Conservation (phyloP, 30 jellyfish, hydroid and myxozoan species). For the Turritopsis rubra region DNA sequence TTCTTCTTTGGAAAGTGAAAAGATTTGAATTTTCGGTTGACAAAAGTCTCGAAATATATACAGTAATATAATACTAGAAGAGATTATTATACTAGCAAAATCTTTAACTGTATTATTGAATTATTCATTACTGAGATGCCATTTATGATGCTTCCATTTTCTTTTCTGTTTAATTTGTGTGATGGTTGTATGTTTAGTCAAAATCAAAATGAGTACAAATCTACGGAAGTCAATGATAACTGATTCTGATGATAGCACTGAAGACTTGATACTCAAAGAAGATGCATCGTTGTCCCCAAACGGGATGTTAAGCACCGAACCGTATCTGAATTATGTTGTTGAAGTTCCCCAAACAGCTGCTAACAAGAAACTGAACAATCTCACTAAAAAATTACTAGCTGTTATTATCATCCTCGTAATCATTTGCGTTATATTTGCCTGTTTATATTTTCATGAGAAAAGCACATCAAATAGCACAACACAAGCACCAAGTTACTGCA, state of each 20-base stretch:
- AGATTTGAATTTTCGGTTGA: too few species aligned
- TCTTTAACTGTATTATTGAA: not conserved
- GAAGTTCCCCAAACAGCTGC: conserved; percentile 12
- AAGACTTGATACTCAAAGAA: conserved; percentile 39
- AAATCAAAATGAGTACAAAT: not conserved
- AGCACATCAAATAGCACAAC: not conserved
- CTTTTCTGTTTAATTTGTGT: not conserved
- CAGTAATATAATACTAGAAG: too few species aligned
- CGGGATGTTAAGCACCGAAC: conserved; percentile 13
- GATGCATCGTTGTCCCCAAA: not conserved
- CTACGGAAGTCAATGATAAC: not conserved
- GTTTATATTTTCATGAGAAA: conserved; percentile 15
- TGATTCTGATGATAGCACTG: conserved; percentile 55
- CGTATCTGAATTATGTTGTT: conserved; percentile 22
- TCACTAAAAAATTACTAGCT: not conserved
- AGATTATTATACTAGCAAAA: too few species aligned
- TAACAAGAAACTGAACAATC: not conserved
- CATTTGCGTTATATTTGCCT: not conserved
- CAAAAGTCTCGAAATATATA: too few species aligned
- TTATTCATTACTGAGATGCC: not conserved
- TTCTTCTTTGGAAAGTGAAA: too few species aligned
- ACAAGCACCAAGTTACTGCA: conserved; percentile 17
- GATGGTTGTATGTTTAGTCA: not conserved
- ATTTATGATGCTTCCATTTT: not conserved
- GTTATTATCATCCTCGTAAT: conserved; percentile 2